Conservation (phyloP, 2,888 invertebrate genomes). For the Melieria omissa region DNA sequence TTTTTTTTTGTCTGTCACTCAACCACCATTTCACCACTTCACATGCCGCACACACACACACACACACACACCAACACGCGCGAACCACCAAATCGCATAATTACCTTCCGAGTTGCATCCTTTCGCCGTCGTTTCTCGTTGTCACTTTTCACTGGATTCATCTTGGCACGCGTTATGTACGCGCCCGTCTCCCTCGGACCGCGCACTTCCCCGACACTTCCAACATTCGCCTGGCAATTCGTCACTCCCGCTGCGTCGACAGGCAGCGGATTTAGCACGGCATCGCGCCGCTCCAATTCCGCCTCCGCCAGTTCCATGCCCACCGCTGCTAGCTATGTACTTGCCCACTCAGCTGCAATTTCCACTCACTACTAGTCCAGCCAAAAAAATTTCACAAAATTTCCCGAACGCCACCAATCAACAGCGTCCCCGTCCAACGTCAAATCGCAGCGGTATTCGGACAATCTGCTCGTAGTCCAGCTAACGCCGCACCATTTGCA, state of each 20-base stretch:
- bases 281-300: constrained; percentile 5
- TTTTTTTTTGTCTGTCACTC: constrained; percentile 1
- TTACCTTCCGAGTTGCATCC: constrained; percentile 63
- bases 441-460: background rate
- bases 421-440: constrained; percentile 29
- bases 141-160: constrained; percentile 62
- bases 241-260: constrained; percentile 41
- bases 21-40: background rate
- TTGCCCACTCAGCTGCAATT: background rate
- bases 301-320: constrained; percentile 10
- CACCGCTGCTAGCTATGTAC: background rate
- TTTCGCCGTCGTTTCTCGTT: constrained; percentile 64
- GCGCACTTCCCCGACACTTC: constrained; percentile 29
- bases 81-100: constrained; percentile 32
- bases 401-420: background rate
- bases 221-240: constrained; percentile 7
- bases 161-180: constrained; percentile 63
- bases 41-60: background rate
- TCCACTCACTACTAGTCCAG: background rate
- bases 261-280: background rate
- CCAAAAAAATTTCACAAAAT: background rate
- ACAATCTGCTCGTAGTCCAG: constrained; percentile 4
- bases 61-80: constrained; percentile 25
- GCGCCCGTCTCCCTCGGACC: constrained; percentile 36
- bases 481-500: constrained; percentile 7